These are phyloP conservation scores for Pelobates cultripes DNA, from an alignment of 2,797 vertebrate genomes.

Conservation along the genomic window DNA sequence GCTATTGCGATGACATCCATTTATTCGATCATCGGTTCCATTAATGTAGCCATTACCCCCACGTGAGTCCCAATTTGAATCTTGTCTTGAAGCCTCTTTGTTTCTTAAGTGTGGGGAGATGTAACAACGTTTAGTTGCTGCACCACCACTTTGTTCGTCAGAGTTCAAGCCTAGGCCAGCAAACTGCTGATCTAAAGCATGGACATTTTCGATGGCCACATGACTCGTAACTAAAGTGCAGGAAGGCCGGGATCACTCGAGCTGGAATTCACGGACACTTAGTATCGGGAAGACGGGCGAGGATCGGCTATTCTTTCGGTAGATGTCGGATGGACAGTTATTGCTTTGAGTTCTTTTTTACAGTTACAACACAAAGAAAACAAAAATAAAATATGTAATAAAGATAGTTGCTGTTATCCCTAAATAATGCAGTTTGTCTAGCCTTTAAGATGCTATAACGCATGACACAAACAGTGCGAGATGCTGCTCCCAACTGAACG, in stretches of 20 bases:
- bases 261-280: conserved; percentile 14
- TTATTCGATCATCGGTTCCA: conserved; percentile 82
- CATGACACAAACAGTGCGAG: conserved; percentile 43
- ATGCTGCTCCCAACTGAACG: conserved; percentile 51
- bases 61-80: conserved; percentile 75
- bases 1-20: conserved; percentile 73
- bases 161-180: conserved; percentile 99
- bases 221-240: conserved; percentile 99
- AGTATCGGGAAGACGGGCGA: no score
- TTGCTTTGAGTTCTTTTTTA: neutral
- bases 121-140: conserved; percentile 94
- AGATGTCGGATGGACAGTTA: no score
- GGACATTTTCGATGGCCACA: conserved; percentile 98
- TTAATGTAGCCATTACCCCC: conserved; percentile 82
- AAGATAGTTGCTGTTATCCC: neutral
- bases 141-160: conserved; percentile 90
- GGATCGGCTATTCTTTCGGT: no score
- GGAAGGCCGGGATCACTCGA: conserved; percentile 65
- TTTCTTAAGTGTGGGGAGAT: conserved; percentile 98
- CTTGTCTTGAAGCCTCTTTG: conserved; percentile 90
- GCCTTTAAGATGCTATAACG: neutral
- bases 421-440: conserved; percentile 5
- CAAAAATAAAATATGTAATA: conserved; percentile 12
- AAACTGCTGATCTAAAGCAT: conserved; percentile 99
- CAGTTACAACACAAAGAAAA: neutral